Percentiles rank a stretch among this genome's conserved stretches.
These are phyloP conservation scores for Monochamus alternatus DNA, from an alignment of 2,888 invertebrate genomes.

Conservation along the genomic window DNA sequence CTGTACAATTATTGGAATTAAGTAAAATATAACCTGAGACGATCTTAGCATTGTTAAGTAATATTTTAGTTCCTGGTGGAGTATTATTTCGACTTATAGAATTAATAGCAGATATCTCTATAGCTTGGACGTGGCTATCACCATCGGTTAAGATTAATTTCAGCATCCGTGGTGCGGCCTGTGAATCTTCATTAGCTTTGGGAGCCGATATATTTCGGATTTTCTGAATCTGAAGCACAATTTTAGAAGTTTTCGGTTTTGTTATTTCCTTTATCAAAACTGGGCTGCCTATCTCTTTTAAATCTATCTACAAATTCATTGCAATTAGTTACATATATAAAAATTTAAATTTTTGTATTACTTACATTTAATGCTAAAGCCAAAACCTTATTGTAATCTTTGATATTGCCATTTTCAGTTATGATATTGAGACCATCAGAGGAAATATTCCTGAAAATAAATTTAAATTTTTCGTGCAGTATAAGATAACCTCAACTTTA, in stretches of 20 bases:
- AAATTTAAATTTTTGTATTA: slow-evolving; percentile 51
- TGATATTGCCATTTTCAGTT: slow-evolving; percentile 77
- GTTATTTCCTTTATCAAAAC: slow-evolving; percentile 80
- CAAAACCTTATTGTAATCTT: slow-evolving; percentile 77
- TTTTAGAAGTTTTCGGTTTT: slow-evolving; percentile 73
- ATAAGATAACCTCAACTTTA: slow-evolving; percentile 42
- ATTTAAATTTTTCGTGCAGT: slow-evolving; percentile 20
- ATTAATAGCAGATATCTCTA: slow-evolving; percentile 83
- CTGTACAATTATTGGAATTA: slow-evolving; percentile 77
- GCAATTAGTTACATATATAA: slow-evolving; percentile 36
- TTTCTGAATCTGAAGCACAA: slow-evolving; percentile 91
- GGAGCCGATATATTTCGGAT: slow-evolving; percentile 92
- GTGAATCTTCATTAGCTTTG: slow-evolving; percentile 90
- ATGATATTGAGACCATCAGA: slow-evolving; percentile 80
- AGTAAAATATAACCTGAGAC: slow-evolving; percentile 80
- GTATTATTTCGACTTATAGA: slow-evolving; percentile 83
- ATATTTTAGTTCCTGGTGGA: slow-evolving; percentile 87
- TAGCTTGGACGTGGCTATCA: slow-evolving; percentile 81
- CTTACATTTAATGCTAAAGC: slow-evolving; percentile 83
- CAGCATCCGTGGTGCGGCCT: slow-evolving; percentile 86
- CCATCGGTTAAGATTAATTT: slow-evolving; percentile 91
- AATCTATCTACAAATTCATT: slow-evolving; percentile 77
- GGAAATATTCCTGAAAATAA: slow-evolving; percentile 80
- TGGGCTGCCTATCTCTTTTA: slow-evolving; percentile 86
- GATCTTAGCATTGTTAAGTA: slow-evolving; percentile 76